Conservation (phyloP, 2,113 vertebrate genomes). For the Burhinus oedicnemus region DNA sequence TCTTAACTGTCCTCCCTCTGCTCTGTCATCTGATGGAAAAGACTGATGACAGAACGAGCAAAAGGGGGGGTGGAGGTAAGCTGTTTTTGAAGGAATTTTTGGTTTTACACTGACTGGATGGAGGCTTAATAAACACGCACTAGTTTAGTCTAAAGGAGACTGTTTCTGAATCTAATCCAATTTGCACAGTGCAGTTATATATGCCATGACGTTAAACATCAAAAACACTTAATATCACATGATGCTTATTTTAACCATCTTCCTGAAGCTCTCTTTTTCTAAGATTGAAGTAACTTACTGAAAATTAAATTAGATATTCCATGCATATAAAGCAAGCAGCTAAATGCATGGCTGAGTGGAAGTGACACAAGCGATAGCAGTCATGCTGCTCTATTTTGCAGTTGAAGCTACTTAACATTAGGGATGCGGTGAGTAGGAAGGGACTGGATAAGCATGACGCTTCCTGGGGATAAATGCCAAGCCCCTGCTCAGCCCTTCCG, state of each 20-base stretch:
- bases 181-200: not conserved
- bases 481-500: not conserved
- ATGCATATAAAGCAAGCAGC: not conserved
- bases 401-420: not conserved
- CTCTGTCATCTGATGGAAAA: not conserved
- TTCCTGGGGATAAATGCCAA: constrained; percentile 13
- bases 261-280: not conserved
- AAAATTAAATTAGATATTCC: not conserved
- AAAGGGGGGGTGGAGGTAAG: not conserved
- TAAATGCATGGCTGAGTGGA: not conserved
- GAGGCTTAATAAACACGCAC: not conserved
- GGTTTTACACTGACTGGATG: not conserved
- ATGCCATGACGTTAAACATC: not conserved
- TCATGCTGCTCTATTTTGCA: not conserved
- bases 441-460: not conserved
- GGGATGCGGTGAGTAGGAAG: not conserved
- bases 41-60: not conserved
- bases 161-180: not conserved
- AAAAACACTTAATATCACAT: not conserved
- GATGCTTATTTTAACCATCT: not conserved
- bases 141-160: not conserved
- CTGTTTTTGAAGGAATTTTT: not conserved
- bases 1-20: not conserved
- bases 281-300: not conserved
- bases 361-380: not conserved